Evolutionary conservation across 2,797 vertebrate genomes (phyloP).

Genomic region (Synanceia verrucosa): DNA sequence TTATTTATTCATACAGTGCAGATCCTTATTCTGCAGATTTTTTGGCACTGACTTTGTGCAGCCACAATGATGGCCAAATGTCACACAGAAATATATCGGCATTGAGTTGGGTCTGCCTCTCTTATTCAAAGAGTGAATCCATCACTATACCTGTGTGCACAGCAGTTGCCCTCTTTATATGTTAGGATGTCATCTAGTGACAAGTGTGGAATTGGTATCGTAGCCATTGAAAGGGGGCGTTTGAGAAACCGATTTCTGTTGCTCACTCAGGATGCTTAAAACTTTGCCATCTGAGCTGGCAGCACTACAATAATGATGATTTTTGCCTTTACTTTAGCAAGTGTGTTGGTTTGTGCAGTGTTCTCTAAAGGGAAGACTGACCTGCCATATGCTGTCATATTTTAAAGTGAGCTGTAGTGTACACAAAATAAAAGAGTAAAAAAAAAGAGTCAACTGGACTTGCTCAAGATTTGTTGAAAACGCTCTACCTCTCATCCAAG

Average conservation of each 20-base stretch:
- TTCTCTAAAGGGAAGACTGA: not conserved
- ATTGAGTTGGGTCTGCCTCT: conserved; percentile 8
- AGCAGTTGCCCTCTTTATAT: not conserved
- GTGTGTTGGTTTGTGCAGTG: not conserved
- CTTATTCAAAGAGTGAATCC: conserved; percentile 25
- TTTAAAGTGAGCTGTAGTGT: not conserved
- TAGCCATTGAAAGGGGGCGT: not conserved
- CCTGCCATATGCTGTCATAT: not conserved
- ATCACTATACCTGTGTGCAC: conserved; percentile 4
- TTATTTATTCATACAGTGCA: not conserved
- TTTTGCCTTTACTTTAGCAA: not conserved
- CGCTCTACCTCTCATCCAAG: too few species aligned
- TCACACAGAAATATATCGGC: conserved; percentile 26
- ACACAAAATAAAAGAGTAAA: too few species aligned
- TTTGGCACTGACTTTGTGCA: conserved; percentile 25
- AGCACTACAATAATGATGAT: not conserved
- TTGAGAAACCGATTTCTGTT: conserved; percentile 1
- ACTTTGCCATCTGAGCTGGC: conserved; percentile 2
- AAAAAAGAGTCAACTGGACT: too few species aligned
- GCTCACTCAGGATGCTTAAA: not conserved
- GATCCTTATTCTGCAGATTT: too few species aligned
- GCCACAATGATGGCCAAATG: conserved; percentile 20
- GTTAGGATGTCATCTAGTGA: conserved; percentile 18
- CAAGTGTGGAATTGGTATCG: conserved; percentile 11
- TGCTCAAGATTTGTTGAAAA: too few species aligned